Percentiles rank a stretch among this genome's conserved stretches.
These are phyloP conservation scores for Zaprionus inermis DNA, from an alignment of 1,140 invertebrate genomes.

Conservation along the genomic window DNA sequence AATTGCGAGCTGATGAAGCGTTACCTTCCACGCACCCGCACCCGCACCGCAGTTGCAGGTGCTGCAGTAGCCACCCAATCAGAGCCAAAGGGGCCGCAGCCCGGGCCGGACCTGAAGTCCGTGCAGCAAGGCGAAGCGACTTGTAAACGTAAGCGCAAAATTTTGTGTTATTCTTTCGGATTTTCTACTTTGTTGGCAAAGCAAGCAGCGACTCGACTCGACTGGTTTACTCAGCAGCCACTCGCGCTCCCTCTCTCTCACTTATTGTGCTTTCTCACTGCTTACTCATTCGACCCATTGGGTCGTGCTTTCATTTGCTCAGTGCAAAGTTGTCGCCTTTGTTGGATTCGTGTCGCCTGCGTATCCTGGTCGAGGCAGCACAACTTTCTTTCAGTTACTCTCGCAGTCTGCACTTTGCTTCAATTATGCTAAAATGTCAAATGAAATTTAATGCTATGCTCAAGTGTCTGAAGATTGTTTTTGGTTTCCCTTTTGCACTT, in stretches of 20 bases:
- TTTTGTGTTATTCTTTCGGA: slow-evolving; percentile 82
- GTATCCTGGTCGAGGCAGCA: slow-evolving; percentile 30
- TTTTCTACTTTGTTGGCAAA: slow-evolving; percentile 84
- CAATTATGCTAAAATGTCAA: slow-evolving; percentile 81
- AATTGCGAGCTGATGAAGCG: slow-evolving; percentile 75
- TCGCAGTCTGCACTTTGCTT: slow-evolving; percentile 62
- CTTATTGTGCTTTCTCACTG: slow-evolving; percentile 1
- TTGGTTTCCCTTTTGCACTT: slow-evolving; percentile 21
- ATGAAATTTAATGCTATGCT: slow-evolving; percentile 80
- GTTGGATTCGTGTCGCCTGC: slow-evolving; percentile 64
- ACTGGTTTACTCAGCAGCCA: not conserved
- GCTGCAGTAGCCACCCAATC: slow-evolving; percentile 24
- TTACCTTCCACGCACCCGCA: not conserved
- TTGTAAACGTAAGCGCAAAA: slow-evolving; percentile 64
- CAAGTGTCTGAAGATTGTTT: slow-evolving; percentile 63
- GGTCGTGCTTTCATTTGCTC: slow-evolving; percentile 72
- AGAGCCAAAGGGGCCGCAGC: slow-evolving; percentile 16
- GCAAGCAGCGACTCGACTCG: slow-evolving; percentile 55
- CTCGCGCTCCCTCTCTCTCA: not conserved
- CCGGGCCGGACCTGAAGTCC: slow-evolving; percentile 15
- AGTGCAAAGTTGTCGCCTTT: slow-evolving; percentile 78
- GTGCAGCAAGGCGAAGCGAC: slow-evolving; percentile 16
- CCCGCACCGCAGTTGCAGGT: not conserved
- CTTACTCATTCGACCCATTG: slow-evolving; percentile 23
- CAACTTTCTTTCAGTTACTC: slow-evolving; percentile 20